Percentiles rank a stretch among this genome's conserved stretches.
phyloP scores from a whole-genome alignment of 92 coral and sea anemone genomes.

The Scolanthus callimorphus region DNA sequence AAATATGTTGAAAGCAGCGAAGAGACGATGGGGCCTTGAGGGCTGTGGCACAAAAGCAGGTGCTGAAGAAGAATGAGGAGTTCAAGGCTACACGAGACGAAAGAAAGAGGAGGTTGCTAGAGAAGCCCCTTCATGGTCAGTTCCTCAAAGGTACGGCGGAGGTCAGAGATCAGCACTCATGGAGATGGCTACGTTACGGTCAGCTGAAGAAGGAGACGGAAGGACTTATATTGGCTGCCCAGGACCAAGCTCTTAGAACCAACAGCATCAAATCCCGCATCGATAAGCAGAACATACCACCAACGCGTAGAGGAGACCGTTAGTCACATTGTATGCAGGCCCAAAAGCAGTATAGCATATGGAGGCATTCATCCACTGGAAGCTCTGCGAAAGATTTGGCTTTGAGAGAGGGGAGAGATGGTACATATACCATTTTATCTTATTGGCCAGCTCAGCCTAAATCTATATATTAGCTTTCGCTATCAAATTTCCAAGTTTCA shows the following conservation, averaged over 20 bases:
- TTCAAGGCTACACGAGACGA: conserved; percentile 1
- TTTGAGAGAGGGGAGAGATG: too few relatives aligned
- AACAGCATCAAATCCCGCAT: too few relatives aligned
- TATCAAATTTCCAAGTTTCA: too few relatives aligned
- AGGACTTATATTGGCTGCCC: conserved; percentile 6
- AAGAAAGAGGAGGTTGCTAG: conserved; percentile 7
- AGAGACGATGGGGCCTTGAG: background rate
- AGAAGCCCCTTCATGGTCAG: background rate
- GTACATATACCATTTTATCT: too few relatives aligned
- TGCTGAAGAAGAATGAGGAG: conserved; percentile 1
- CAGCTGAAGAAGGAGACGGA: conserved; percentile 13
- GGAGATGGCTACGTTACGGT: conserved; percentile 8
- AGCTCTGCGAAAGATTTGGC: too few relatives aligned
- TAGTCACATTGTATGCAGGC: too few relatives aligned
- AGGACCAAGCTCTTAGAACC: too few relatives aligned
- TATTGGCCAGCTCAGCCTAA: too few relatives aligned
- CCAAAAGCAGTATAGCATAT: conserved; percentile 6
- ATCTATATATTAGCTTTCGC: too few relatives aligned
- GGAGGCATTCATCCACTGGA: conserved; percentile 4
- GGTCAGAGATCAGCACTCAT: background rate
- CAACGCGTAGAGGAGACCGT: too few relatives aligned
- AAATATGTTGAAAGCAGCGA: background rate
- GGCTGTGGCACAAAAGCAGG: conserved; percentile 5
- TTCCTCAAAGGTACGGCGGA: background rate
- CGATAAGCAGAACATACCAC: too few relatives aligned